These are phyloP conservation scores for Loriculus beryllinus DNA, from an alignment of 2,797 vertebrate species.

Conservation along the genomic window DNA sequence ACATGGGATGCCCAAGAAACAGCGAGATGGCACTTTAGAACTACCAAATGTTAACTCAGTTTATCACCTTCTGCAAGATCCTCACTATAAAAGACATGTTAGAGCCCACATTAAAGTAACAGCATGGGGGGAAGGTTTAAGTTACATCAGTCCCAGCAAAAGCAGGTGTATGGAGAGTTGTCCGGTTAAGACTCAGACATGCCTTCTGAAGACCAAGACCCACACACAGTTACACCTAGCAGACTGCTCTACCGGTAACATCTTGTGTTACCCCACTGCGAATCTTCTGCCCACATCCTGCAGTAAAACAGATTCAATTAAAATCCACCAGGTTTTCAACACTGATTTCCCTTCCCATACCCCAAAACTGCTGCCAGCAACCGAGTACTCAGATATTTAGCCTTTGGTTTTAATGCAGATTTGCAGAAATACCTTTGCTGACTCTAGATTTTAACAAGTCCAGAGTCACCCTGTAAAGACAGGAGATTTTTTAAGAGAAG, in stretches of 20 bases:
- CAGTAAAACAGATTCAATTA: background rate
- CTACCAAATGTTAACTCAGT: background rate
- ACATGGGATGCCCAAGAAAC: rapidly evolving
- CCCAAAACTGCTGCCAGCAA: background rate
- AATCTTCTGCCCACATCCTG: background rate
- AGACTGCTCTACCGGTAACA: background rate
- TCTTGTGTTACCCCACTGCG: background rate
- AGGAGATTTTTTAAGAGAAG: background rate
- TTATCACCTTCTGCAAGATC: background rate
- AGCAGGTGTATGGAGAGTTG: background rate
- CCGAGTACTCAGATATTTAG: background rate
- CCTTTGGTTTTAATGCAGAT: background rate
- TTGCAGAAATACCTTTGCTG: constrained; percentile 18
- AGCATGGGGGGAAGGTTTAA: background rate
- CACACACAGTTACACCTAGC: background rate
- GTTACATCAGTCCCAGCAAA: background rate
- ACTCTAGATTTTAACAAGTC: background rate
- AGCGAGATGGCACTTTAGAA: background rate
- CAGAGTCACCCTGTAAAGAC: background rate
- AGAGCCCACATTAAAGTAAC: background rate
- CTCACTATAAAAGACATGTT: background rate
- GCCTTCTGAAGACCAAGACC: background rate
- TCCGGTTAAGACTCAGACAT: background rate
- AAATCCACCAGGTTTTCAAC: background rate
- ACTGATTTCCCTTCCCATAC: background rate